These are phyloP conservation scores for Diploscapter pachys DNA, from an alignment of 1,140 invertebrate genomes.

Conservation along the genomic window DNA sequence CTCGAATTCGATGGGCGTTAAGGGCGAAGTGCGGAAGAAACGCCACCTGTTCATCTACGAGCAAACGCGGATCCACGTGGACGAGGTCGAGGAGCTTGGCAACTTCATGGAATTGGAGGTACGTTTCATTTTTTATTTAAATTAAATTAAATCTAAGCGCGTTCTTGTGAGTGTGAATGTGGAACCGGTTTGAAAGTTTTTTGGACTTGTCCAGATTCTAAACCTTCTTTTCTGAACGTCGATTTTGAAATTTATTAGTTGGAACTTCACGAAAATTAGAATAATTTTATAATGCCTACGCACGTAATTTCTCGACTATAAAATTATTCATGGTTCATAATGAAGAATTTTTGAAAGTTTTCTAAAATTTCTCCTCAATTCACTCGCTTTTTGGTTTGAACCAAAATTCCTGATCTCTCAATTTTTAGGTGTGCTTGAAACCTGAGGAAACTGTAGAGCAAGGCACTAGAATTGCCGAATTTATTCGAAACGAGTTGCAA, in stretches of 20 bases:
- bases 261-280: too few relatives aligned
- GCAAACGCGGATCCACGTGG: constrained; percentile 82
- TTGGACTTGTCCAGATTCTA: constrained; percentile 21
- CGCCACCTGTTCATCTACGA: constrained; percentile 74
- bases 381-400: too few relatives aligned
- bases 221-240: not conserved
- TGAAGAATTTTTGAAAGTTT: too few relatives aligned
- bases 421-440: constrained; percentile 66
- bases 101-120: constrained; percentile 87
- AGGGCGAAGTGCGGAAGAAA: constrained; percentile 71
- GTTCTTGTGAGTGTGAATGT: not conserved
- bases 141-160: not conserved
- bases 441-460: constrained; percentile 70
- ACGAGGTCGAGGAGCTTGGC: constrained; percentile 76
- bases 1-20: constrained; percentile 61
- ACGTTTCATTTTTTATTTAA: constrained; percentile 24
- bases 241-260: too few relatives aligned
- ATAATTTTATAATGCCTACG: too few relatives aligned
- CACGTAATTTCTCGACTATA: too few relatives aligned
- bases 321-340: too few relatives aligned
- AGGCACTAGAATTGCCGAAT: constrained; percentile 71
- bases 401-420: too few relatives aligned
- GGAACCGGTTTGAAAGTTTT: constrained; percentile 7
- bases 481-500: constrained; percentile 70
- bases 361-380: too few relatives aligned